phyloP scores from a whole-genome alignment of 2,888 invertebrate species.

The Luperina nickerlii region DNA sequence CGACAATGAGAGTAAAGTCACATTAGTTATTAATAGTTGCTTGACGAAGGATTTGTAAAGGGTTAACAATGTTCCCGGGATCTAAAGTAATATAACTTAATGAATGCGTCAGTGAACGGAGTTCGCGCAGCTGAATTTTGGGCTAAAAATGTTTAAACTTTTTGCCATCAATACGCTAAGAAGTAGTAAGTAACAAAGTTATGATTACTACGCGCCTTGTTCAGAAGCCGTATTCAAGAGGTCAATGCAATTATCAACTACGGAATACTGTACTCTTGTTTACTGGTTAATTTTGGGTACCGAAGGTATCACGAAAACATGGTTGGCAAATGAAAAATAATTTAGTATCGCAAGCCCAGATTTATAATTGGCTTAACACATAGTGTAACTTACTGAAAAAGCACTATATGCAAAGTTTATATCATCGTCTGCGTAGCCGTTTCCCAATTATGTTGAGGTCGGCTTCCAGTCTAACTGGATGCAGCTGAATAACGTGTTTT shows the following conservation, averaged over 20 bases:
- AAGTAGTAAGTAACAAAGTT: not conserved
- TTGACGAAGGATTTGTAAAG: conserved; percentile 11
- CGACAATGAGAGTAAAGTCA: conserved; percentile 11
- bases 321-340: not conserved
- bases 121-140: too few relatives aligned
- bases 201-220: not conserved
- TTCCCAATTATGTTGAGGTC: not conserved
- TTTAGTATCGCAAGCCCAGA: not conserved
- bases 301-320: not conserved
- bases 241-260: not conserved
- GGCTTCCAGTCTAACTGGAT: not conserved
- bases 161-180: too few relatives aligned
- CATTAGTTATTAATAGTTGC: conserved; percentile 20
- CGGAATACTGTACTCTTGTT: not conserved
- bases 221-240: not conserved
- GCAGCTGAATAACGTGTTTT: not conserved
- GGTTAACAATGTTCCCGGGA: not conserved
- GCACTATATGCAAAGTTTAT: not conserved
- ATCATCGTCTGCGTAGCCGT: not conserved
- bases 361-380: not conserved
- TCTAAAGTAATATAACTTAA: not conserved
- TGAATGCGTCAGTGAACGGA: not conserved
- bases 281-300: not conserved
- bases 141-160: too few relatives aligned
- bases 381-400: not conserved